Evolutionary conservation across 2,888 invertebrate genomes (phyloP).

Genomic region (Leucophenga montana): DNA sequence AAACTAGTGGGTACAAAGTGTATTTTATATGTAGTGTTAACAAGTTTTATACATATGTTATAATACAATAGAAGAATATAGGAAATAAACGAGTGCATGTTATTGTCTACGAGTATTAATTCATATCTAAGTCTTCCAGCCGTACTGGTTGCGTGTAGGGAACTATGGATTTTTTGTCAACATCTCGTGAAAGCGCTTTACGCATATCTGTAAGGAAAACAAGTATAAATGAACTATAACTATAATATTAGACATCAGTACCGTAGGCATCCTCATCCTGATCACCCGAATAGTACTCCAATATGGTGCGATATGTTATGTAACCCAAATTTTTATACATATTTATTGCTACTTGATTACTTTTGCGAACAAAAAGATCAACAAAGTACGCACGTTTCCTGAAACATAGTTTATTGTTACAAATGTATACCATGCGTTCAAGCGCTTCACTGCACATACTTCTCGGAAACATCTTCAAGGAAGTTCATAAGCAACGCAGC

Average conservation of each 20-base stretch:
- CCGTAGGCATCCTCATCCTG: constrained; percentile 99
- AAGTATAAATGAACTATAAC: background rate
- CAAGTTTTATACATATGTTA: too few species aligned
- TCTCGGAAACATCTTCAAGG: constrained; percentile 96
- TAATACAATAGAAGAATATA: too few species aligned
- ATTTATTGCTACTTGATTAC: constrained; percentile 96
- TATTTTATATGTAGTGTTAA: too few species aligned
- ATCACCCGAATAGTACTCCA: constrained; percentile 98
- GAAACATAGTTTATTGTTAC: constrained; percentile 53
- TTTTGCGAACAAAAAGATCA: constrained; percentile 97
- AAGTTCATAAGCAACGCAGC: constrained; percentile 95
- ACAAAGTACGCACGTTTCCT: constrained; percentile 98
- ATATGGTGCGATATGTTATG: constrained; percentile 94
- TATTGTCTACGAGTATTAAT: constrained; percentile 49
- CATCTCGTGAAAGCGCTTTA: constrained; percentile 95
- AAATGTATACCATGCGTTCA: background rate
- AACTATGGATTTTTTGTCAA: constrained; percentile 91
- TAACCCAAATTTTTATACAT: constrained; percentile 98
- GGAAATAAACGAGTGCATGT: too few species aligned
- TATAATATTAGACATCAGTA: constrained; percentile 68
- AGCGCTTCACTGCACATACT: constrained; percentile 75
- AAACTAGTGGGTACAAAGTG: too few species aligned
- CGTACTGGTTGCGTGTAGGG: constrained; percentile 95
- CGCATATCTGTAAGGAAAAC: constrained; percentile 88
- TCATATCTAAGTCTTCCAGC: constrained; percentile 91